Base-by-base conservation (phyloP, 2,888 invertebrate species). In the Drosophila picticornis region DNA sequence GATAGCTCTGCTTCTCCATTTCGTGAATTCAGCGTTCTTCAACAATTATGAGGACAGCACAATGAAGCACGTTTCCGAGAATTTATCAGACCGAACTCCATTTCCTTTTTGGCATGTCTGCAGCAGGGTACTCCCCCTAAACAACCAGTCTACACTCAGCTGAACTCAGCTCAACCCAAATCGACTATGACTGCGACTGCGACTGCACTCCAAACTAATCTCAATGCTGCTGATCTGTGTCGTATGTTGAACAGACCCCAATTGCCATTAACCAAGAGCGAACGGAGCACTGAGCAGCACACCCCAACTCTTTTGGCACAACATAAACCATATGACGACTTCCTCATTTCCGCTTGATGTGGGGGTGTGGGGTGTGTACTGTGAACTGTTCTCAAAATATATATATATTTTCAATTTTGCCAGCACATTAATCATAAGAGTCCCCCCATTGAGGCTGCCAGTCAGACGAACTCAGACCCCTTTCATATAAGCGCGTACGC, bases 301-400 rank as follows among this genome's bases (percentile, higher is more conserved):
- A 80, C 86, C 81, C 86, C 87, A 88, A 86, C 87, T 83, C 85
- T 80, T 86, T 84, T 88, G 71, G 78, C 85, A 88, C 84, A 84
- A 88, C 85, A 88, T 86, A 80, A 86, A 88, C 68, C 79, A 80
- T 80, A 81, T 32, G 80, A 74, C 72, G 88, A 86, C 85, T 88
- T 86, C 87, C 90, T 88, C 87, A 85, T 80, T 88, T 88, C 87
- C 87, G 87, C 64, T 84, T 71, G 43, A 56, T 50, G 70, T 55
- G 84, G 77, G 71, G 53, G 61, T 68, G 9, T 27, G 27, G 0
- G 36, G 36, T 36, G 36, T 29, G 25, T 55, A 16, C 34, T 31
- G 31, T 22, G 25, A 13, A 43, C 22, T 22, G 16, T 31, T 34
- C 32, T 53, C 25, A n/a, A 38, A 52, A n/a, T 71, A 63, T 50